Evolutionary conservation across 2,888 invertebrate species (phyloP).

Genomic region (Loripinus fragilis): DNA sequence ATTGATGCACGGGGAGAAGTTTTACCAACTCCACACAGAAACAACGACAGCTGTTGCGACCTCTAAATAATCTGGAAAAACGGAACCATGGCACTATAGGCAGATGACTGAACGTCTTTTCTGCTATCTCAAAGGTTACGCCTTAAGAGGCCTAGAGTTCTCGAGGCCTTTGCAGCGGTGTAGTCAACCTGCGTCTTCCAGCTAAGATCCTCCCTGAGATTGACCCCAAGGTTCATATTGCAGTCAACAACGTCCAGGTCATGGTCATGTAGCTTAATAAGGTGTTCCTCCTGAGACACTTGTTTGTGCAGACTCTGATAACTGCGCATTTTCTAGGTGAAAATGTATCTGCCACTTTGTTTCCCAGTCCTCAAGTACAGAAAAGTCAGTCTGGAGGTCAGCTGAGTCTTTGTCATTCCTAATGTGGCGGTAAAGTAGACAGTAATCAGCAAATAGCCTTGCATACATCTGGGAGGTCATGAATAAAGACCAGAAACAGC

Average conservation of each 20-base stretch:
- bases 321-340: constrained; percentile 38
- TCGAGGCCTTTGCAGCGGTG: constrained; percentile 29
- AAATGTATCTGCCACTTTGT: constrained; percentile 39
- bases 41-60: too few species aligned
- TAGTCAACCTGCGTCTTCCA: too few species aligned
- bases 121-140: constrained; percentile 22
- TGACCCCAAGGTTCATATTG: constrained; percentile 31
- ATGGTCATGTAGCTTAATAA: constrained; percentile 25
- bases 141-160: constrained; percentile 25
- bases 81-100: constrained; percentile 21
- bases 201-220: constrained; percentile 12
- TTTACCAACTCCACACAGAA: too few species aligned
- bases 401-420: too few species aligned
- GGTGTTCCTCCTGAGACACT: too few species aligned
- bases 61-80: too few species aligned
- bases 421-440: too few species aligned
- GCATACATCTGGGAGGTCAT: constrained; percentile 1
- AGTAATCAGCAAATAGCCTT: not conserved
- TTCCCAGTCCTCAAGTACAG: constrained; percentile 34
- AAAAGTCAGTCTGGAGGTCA: constrained; percentile 32
- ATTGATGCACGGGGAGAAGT: too few species aligned
- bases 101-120: not conserved
- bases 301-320: too few species aligned
- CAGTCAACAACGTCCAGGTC: too few species aligned
- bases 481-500: constrained; percentile 2